These are phyloP conservation scores for Sebastes matsubarae DNA, from an alignment of 2,797 vertebrate genomes.

Conservation along the genomic window DNA sequence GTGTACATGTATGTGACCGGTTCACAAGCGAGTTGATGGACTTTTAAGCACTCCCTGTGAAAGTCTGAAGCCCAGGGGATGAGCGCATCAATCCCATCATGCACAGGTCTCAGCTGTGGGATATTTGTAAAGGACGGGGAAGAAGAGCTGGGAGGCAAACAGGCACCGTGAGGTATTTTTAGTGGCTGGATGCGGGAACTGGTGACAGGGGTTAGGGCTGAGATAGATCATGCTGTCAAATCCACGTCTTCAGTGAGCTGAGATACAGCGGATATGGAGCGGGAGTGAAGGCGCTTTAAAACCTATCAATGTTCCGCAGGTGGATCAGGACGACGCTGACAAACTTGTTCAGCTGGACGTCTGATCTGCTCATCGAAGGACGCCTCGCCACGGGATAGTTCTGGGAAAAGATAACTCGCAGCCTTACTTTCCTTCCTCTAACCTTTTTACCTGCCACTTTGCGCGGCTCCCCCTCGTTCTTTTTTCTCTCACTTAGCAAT, in stretches of 20 bases:
- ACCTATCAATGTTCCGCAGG: constrained; percentile 42
- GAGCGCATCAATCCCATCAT: constrained; percentile 51
- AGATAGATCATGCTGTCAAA: constrained; percentile 55
- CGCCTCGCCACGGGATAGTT: not conserved
- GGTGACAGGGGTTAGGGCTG: constrained; percentile 31
- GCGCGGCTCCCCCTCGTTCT: not conserved
- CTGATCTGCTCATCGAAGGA: not conserved
- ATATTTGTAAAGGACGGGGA: constrained; percentile 34
- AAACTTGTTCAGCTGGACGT: not conserved
- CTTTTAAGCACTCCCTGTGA: constrained; percentile 44
- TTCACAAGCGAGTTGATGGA: constrained; percentile 43
- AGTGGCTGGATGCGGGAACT: constrained; percentile 9
- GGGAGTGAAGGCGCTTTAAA: constrained; percentile 38
- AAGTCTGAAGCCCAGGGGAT: constrained; percentile 43
- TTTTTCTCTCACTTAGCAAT: not conserved
- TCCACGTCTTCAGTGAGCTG: constrained; percentile 32
- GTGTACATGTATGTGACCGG: constrained; percentile 25
- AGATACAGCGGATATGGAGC: constrained; percentile 30
- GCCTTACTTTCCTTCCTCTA: not conserved
- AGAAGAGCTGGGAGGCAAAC: constrained; percentile 35
- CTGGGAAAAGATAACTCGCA: constrained; percentile 7
- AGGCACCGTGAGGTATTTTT: constrained; percentile 30
- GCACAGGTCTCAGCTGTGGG: constrained; percentile 52
- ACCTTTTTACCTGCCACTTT: constrained; percentile 6
- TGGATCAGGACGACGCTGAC: constrained; percentile 4